Evolutionary conservation across 2,797 vertebrate genomes (phyloP).

Genomic region (Prunella strophiata): DNA sequence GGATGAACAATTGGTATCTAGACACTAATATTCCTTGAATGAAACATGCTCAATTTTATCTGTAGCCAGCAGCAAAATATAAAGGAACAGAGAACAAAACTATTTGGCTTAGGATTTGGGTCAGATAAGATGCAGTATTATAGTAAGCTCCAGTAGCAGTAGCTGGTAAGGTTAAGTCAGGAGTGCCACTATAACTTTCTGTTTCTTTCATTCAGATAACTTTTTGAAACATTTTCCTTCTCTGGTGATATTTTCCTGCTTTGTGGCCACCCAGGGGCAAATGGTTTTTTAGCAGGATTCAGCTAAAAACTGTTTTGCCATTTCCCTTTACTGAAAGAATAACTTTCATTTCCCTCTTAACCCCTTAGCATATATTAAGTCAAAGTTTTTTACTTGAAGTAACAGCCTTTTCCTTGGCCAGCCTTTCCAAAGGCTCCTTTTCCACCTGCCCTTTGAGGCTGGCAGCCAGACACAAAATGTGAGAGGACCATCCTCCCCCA

Average conservation of each 20-base stretch:
- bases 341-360: neutral
- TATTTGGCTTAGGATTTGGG: neutral
- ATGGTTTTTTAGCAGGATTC: neutral
- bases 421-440: neutral
- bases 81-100: neutral
- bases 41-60: neutral
- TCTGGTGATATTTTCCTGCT: neutral
- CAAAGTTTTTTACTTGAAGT: neutral
- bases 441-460: neutral
- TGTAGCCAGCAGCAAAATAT: neutral
- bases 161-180: neutral
- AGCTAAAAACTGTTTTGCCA: neutral
- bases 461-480: accelerated
- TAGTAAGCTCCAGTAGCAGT: neutral
- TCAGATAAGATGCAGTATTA: neutral
- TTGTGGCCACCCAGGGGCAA: neutral
- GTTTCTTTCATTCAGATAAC: neutral
- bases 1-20: neutral
- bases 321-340: neutral
- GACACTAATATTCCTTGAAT: slow-evolving; percentile 15
- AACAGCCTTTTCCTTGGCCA: neutral
- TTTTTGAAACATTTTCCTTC: neutral
- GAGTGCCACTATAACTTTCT: neutral
- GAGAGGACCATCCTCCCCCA: neutral
- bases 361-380: neutral